Conservation (phyloP, 2,888 invertebrate genomes). For the Lasioglossum oenotherae region DNA sequence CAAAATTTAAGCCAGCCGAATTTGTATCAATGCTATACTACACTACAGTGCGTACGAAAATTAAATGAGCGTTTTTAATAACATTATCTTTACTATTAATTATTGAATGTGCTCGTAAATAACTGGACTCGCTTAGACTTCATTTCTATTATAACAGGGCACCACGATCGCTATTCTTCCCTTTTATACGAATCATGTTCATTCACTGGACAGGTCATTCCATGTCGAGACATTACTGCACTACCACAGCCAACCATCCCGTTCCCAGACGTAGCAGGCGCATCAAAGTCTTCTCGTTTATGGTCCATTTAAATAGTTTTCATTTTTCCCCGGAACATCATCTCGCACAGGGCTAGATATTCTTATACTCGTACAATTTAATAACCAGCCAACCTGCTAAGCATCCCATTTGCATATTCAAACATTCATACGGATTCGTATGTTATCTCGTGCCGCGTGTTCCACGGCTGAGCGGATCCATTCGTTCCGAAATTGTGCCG, state of each 20-base stretch:
- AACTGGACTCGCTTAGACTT: background rate
- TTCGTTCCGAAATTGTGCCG: slow-evolving; percentile 46
- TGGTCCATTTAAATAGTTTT: background rate
- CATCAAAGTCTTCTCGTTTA: background rate
- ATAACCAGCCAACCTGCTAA: background rate
- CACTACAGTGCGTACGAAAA: background rate
- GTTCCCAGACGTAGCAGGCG: background rate
- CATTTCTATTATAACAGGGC: too few species aligned
- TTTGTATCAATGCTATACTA: background rate
- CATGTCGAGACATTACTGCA: background rate
- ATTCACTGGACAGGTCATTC: background rate
- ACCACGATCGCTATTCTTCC: too few species aligned
- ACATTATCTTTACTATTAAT: background rate
- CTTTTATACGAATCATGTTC: background rate
- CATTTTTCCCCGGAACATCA: background rate
- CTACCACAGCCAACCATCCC: too few species aligned
- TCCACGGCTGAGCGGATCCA: slow-evolving; percentile 23
- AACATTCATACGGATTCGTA: background rate
- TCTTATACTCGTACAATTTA: background rate
- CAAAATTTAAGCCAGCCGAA: background rate
- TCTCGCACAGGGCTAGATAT: background rate
- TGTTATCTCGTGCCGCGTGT: slow-evolving; percentile 44
- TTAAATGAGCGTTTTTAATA: background rate
- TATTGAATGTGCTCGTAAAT: background rate
- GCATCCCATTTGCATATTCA: background rate